Evolutionary conservation across 2,113 vertebrate species (phyloP).

Genomic region (Pteronura brasiliensis): DNA sequence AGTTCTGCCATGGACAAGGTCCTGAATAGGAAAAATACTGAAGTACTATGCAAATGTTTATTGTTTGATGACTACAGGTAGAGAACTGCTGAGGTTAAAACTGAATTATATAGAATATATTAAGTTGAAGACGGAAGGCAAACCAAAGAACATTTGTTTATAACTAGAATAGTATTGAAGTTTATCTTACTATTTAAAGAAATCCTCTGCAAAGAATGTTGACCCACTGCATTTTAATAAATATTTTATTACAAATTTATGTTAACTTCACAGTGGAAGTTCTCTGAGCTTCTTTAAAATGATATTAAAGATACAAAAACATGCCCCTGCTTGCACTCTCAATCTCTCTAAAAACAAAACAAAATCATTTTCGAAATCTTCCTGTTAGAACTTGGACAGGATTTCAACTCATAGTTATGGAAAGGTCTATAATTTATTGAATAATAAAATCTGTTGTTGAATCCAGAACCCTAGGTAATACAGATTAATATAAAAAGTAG

Average conservation of each 20-base stretch:
- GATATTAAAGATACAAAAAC: not conserved
- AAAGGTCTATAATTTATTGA: not conserved
- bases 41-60: not conserved
- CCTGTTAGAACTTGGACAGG: not conserved
- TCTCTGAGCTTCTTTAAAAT: not conserved
- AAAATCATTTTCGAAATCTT: not conserved
- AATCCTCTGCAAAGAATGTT: not conserved
- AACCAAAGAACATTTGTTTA: constrained; percentile 12
- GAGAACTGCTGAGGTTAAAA: not conserved
- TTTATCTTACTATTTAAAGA: constrained; percentile 21
- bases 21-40: not conserved
- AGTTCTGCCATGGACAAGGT: not conserved
- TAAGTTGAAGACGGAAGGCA: constrained; percentile 13
- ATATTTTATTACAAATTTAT: not conserved
- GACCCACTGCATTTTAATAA: not conserved
- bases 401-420: not conserved
- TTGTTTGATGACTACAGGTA: not conserved
- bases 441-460: constrained; percentile 7
- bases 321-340: not conserved
- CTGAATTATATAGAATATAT: not conserved
- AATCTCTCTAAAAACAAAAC: not conserved
- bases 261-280: not conserved
- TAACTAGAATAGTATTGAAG: not conserved
- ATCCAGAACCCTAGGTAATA: not conserved
- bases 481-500: not conserved